These are phyloP conservation scores for Microcebus lehilahytsara DNA, from an alignment of 2,113 vertebrate genomes.

Conservation along the genomic window DNA sequence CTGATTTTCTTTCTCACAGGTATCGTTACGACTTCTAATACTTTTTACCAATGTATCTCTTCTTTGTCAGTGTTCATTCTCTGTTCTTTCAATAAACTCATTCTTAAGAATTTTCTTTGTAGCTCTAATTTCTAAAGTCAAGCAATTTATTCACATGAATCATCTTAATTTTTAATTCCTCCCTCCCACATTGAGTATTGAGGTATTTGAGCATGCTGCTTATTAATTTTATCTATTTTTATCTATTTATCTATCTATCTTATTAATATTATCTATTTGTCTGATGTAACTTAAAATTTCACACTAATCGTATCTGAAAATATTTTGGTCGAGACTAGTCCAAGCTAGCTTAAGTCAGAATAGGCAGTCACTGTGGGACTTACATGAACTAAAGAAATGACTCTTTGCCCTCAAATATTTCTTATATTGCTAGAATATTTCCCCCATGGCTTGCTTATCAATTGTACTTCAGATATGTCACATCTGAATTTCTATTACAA, in stretches of 20 bases:
- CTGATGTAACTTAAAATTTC: background rate
- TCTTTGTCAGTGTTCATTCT: background rate
- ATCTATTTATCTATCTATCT: background rate
- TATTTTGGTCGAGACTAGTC: background rate
- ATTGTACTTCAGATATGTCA: background rate
- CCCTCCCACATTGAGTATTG: background rate
- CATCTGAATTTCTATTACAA: background rate
- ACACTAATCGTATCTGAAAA: background rate
- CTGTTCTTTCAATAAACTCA: background rate
- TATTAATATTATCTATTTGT: background rate
- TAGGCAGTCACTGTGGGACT: background rate
- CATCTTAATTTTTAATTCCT: background rate
- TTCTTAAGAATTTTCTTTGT: background rate
- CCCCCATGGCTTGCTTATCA: background rate
- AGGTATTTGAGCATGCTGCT: background rate
- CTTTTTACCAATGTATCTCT: background rate
- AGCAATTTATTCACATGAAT: background rate
- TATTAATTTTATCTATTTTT: background rate
- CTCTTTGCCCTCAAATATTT: background rate
- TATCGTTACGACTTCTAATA: background rate
- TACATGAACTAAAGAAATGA: background rate
- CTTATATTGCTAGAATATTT: background rate
- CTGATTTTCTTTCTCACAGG: background rate
- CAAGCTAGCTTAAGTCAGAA: background rate
- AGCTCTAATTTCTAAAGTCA: background rate